Evolutionary conservation across 30 jellyfish, hydroid and myxozoan genomes (phyloP).

Genomic region (Aurelia sp.): DNA sequence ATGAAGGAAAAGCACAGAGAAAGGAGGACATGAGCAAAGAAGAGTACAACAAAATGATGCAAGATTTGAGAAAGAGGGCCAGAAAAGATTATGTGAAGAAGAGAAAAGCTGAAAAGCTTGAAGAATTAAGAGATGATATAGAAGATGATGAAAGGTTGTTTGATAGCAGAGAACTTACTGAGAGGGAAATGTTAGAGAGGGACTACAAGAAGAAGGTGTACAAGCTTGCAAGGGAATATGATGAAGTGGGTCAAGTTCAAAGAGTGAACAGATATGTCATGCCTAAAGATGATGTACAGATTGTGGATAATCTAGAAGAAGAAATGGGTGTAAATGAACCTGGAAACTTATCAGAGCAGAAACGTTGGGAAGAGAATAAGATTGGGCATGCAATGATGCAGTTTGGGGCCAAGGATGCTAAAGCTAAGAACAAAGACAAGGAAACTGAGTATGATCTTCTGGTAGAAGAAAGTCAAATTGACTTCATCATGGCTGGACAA

Average conservation of each 20-base stretch:
- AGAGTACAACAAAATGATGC: conserved; percentile 70
- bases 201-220: conserved; percentile 88
- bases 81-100: conserved; percentile 97
- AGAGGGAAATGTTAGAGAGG: conserved; percentile 84
- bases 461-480: conserved; percentile 94
- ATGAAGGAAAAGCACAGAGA: conserved; percentile 76
- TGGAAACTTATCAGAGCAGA: conserved; percentile 91
- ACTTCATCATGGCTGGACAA: conserved; percentile 98
- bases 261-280: conserved; percentile 89
- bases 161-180: conserved; percentile 88
- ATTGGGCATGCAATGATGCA: conserved; percentile 97
- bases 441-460: conserved; percentile 88
- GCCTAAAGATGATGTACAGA: conserved; percentile 97
- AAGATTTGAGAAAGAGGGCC: conserved; percentile 91
- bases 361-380: conserved; percentile 97
- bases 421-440: conserved; percentile 53
- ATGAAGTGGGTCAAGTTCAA: conserved; percentile 78
- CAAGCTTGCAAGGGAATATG: conserved; percentile 88
- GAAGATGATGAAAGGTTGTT: conserved; percentile 97
- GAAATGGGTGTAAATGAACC: conserved; percentile 76
- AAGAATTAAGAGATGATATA: conserved; percentile 88
- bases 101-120: conserved; percentile 91
- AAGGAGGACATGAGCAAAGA: conserved; percentile 81
- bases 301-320: conserved; percentile 88
- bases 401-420: conserved; percentile 97